Evolutionary conservation across 2,888 invertebrate species (phyloP), one percentile per base, ranked within the genome.

Genomic region (Archips crataeganus): DNA sequence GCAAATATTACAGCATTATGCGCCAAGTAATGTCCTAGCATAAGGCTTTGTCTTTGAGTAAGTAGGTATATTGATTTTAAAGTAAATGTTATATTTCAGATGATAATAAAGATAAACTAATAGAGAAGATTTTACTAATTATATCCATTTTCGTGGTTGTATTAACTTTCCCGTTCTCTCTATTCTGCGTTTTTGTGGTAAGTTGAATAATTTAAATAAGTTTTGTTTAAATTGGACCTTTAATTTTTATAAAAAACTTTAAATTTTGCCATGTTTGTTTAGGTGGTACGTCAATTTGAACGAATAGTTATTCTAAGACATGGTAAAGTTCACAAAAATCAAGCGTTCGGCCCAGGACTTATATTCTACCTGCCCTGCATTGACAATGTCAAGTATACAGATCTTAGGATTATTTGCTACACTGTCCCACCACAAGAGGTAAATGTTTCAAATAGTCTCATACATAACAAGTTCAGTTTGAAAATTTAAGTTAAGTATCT

Each of bases 351-450:
- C 0, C 96, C 97, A 54, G 98, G 98, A 6, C 97, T 98, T 77
- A 97, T 98, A 84, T 98, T 98, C 89, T 96, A 98, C 39, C 92
- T 99, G 77, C 98, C 99, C 0, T 99, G 98, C 90, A 97, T 98
- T 71, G 99, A 98, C 87, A 96, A 95, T 72, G 97, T 98, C 84
- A 96, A 97, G 70, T 98, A 96, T 86, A 97, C 98, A 49, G 98
- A 99, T 89, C 94, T 98, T 71, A 95, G 98, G 76, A 98, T 98
- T 1, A 97, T 98, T 1, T 97, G 98, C 3, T 98, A 98, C 87
- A 97, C 98, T 90, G 98, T 99, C 11, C 98, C 98, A 45, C 98
- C 98, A 0, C 98, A 99, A 94, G 98, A 98, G 95, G 98, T 98
- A 88, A 80, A 34, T 23, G n/a, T 3, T 13, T 47, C 13, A 47